Base-by-base conservation (phyloP, 92 coral and sea anemone genomes). In the Phymanthus crucifer region DNA sequence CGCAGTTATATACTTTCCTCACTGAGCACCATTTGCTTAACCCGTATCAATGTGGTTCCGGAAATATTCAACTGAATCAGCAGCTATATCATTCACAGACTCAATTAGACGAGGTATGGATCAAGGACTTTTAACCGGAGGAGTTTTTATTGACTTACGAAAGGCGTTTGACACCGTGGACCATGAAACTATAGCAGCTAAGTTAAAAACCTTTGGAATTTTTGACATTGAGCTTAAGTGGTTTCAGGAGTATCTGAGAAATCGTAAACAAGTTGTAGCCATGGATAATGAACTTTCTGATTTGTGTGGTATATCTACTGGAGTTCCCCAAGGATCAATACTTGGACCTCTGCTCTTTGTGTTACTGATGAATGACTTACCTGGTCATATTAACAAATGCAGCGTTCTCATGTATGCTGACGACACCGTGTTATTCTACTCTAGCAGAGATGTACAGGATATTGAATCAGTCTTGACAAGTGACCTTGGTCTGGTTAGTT, bases 21-120 rank as follows among this genome's bases (percentile, higher is more conserved):
- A 70, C 40, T 9, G 26, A 71, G 18, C 80, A 87, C 36, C 75
- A 87, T 46, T 3, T 82, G 12, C 46, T 77, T 4, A 87, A 73
- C 66, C 90, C 83, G 3, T 81, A 27, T 77, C 88, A 87, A 27
- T 74, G 91, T 46, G 85, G 91, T 87, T 87, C 48, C 82, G 88
- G 21, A 78, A 74, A 40, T 40, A 83, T 37, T 78, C 84, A 23
- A 88, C 85, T 1, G 83, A 83, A 46, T 84, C 29, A 5, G 84
- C 92, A 19, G 85, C 85, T 66, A 40, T 89, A 7, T 32, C 80
- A 13, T 72, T 89, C 46, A 78, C 89, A 1, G 92, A 89, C 50
- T 54, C 84, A 1, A 89, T 85, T 8, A 67, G 81, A 12, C 78
- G 87, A 23, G 37, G 71, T 64, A 89, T 89, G 33, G 85, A 84